Evolutionary conservation across 2,888 invertebrate genomes (phyloP), one percentile per base, ranked within the genome.

Genomic region (Lithophane semibrunnea): DNA sequence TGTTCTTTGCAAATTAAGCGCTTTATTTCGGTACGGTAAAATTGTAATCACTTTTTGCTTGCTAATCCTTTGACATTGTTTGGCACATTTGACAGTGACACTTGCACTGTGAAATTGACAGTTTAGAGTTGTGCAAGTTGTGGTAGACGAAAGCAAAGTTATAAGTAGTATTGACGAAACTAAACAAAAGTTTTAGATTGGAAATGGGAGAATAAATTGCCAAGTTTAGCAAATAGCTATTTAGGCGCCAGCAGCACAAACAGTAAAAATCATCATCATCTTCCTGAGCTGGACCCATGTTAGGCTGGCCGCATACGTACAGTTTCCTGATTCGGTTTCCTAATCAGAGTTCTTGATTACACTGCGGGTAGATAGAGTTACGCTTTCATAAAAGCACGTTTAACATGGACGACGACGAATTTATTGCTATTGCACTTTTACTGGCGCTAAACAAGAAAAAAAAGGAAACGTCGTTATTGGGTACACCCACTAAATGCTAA

Each of bases 21-120:
- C 54, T 72, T 3, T 75, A 64, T 5, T 75, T 75, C 84, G 67
- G 58, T 74, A 80, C 77, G 54, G 64, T 72, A 72, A 72, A 80
- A 58, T 80, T 75, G 73, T 75, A 52, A 42, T 78, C 73, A 76
- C 61, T 75, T 78, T 77, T 79, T 75, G 75, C 82, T 75, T 69
- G 75, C 44, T 82, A 82, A 79, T 83, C 71, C 47, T 79, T 85
- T 85, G 84, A 83, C 84, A 79, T 54, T 16, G 37, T 42, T 65
- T 66, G 56, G n/a, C 58, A 60, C 4, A 49, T 42, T 37, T 77
- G 73, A 58, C 54, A 13, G n/a, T 77, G 44, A 73, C 44, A 71
- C 29, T 29, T 29, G 29, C 29, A 29, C 37, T 68, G 68, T 68
- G 56, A 68, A 74, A 42, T 60, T 60, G 72, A 49, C 49, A 58